Evolutionary conservation across 30 jellyfish, hydroid and myxozoan genomes (phyloP), one percentile per base, ranked within the genome.

Genomic region (Pseudorhiza aurosa): DNA sequence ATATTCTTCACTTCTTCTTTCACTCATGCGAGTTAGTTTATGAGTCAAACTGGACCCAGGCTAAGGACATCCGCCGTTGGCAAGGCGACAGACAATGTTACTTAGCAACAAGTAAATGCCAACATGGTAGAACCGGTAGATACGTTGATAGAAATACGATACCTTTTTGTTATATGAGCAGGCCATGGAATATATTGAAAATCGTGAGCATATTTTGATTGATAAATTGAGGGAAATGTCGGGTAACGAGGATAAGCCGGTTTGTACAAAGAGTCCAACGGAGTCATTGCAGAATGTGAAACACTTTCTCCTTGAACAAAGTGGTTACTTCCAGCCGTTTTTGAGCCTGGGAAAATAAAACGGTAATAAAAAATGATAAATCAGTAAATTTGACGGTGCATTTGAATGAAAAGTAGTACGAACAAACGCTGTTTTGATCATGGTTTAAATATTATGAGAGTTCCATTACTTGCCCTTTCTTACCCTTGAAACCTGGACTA

Each of bases 181-280:
- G 95, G 87, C 86, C 91, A 88, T 2, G 83, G 88, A 19, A 57
- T 49, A 53, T 88, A 88, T 39, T 55, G 73, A 69, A 71, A 88
- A 53, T 88, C 97, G 70, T 67, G 90, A 27, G 59, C 81, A 55
- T 88, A 88, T 82, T 88, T 88, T 21, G 97, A 27, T 60, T 88
- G 79, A 42, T 88, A 88, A 40, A 88, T 88, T 8, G 97, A 88
- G 2, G 97, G 95, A 51, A 88, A 88, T 3, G 97, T 75, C 12
- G 97, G 97, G 82, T 71, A 88, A 22, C 78, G 72, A 2, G 87
- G 83, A 46, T 68, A 75, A 59, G 89, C 55, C 18, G 97, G 65
- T 44, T 78, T 82, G 75, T 88, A 88, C 27, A 88, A 75, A 0
- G 95, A 94, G 10, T 94, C 88, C 57, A 88, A 37, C 8, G 91